Evolutionary conservation across 2,888 invertebrate species (phyloP), one percentile per base, ranked within the genome.

Genomic region (Dysmachus trigonus): DNA sequence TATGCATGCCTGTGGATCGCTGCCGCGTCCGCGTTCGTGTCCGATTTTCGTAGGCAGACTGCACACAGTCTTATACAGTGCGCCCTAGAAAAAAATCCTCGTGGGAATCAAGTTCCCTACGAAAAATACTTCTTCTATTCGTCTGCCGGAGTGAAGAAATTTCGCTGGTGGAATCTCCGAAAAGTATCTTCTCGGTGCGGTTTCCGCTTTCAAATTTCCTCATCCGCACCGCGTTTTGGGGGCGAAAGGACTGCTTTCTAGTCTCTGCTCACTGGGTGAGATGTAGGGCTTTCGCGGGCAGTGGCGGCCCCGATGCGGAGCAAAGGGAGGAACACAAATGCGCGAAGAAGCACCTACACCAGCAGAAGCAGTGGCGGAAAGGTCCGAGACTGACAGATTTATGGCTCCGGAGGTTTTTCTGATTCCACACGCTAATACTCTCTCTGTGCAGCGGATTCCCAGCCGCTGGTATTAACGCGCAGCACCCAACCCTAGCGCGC

Each of bases 361-460:
- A 82, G 13, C 7, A 76, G n/a, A n/a, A n/a, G 38, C 77, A 77
- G 71, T 30, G 62, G 27, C 6, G 82, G 38, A 86, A 82, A 74
- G 81, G 27, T 74, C 82, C 72, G 30, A 74, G 82, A 86, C 86
- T 86, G 86, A 73, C 81, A 86, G 82, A 86, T 86, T 86, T 86
- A 86, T 86, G 51, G 86, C 82, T 82, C 73, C 13, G 72, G 51
- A 85, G 85, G 85, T 85, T 85, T 85, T 77, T 77, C 85, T 85
- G 85, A 77, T 85, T 85, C 35, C 85, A 30, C 85, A 47, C 73
- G 41, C 76, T 85, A 85, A 76, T 77, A 62, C 38, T 41, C 85
- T 85, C 38, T 41, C 85, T 85, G 85, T 73, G 74, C 72, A 85
- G 33, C 74, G 35, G 74, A 84, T 84, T 73, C 51, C 31, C 79